These are phyloP conservation scores for Adelges cooleyi DNA, from an alignment of 1,140 invertebrate species.

Conservation along the genomic window DNA sequence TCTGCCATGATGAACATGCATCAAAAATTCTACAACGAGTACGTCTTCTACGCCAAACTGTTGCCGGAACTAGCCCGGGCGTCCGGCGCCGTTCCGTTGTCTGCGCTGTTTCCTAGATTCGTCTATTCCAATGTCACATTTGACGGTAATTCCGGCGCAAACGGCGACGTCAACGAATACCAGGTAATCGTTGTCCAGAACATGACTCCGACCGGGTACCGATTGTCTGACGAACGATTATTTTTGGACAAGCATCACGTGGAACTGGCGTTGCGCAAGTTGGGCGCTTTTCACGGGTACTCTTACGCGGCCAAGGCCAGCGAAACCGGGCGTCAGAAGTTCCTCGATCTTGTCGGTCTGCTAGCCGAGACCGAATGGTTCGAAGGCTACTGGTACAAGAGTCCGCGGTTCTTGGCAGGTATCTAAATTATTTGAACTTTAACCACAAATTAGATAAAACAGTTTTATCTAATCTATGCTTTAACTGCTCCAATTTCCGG, in stretches of 20 bases:
- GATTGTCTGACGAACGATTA: neutral
- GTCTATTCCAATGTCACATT: neutral
- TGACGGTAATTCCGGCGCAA: neutral
- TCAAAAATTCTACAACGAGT: constrained; percentile 13
- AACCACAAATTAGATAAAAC: too few species aligned
- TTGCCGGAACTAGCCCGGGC: neutral
- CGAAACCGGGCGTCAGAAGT: neutral
- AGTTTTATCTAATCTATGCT: too few species aligned
- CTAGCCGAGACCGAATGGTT: constrained; percentile 5
- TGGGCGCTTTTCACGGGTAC: neutral
- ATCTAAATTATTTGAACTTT: too few species aligned
- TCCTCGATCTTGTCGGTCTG: neutral
- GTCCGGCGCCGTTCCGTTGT: neutral
- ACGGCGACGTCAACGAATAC: neutral
- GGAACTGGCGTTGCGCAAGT: neutral
- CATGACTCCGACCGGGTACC: neutral
- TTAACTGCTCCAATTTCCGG: too few species aligned
- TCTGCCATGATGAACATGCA: constrained; percentile 7
- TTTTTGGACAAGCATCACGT: neutral
- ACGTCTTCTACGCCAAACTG: neutral
- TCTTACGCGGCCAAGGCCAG: neutral
- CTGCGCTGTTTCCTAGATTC: neutral
- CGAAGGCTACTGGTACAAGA: neutral
- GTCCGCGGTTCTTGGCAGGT: constrained; percentile 2
- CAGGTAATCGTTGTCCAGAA: neutral